Conservation (phyloP, 2,888 invertebrate species). For the Petrolisthes cinctipes region DNA sequence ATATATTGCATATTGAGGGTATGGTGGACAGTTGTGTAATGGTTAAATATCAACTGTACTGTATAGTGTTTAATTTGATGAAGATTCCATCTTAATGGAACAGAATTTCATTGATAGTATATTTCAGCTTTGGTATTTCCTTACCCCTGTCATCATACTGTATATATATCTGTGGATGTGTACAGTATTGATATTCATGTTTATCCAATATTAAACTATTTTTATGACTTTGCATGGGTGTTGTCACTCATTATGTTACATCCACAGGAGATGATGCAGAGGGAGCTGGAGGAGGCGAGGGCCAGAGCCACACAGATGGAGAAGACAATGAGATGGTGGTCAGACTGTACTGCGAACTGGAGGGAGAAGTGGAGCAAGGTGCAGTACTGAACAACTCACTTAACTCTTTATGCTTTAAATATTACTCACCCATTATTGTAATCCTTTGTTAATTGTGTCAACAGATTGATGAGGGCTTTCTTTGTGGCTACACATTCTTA, state of each 20-base stretch:
- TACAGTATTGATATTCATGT: neutral
- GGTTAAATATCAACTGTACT: too few relatives aligned
- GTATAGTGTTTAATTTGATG: too few relatives aligned
- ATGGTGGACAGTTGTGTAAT: too few relatives aligned
- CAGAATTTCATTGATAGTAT: too few relatives aligned
- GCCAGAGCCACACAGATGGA: conserved; percentile 98
- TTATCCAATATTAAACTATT: neutral
- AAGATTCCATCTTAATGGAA: too few relatives aligned
- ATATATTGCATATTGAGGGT: too few relatives aligned
- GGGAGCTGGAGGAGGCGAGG: conserved; percentile 93
- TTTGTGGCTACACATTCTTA: too few relatives aligned
- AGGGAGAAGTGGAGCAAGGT: conserved; percentile 95
- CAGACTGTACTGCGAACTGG: conserved; percentile 97
- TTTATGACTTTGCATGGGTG: neutral
- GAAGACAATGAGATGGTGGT: conserved; percentile 99
- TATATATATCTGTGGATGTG: neutral
- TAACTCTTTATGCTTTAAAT: too few relatives aligned
- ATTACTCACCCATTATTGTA: too few relatives aligned
- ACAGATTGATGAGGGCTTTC: too few relatives aligned
- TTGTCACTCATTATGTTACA: neutral
- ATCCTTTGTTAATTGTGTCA: too few relatives aligned
- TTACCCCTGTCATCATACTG: neutral
- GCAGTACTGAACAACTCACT: neutral
- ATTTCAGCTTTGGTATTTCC: too few relatives aligned
- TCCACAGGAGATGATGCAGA: conserved; percentile 75